phyloP scores from a whole-genome alignment of 2,113 vertebrate species.

The Halichoeres trimaculatus region DNA sequence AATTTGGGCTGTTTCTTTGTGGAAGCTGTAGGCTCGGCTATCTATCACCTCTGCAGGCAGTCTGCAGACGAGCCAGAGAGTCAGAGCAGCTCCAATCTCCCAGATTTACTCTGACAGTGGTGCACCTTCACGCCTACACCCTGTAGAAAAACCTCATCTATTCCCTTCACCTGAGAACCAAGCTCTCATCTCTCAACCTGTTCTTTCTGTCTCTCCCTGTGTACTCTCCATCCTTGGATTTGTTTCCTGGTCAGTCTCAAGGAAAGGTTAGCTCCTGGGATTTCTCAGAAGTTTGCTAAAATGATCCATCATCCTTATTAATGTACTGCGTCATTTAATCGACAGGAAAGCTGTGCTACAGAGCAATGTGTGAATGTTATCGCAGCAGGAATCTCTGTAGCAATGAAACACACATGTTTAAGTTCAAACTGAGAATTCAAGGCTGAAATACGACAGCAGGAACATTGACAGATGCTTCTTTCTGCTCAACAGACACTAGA shows the following conservation, averaged over 20 bases:
- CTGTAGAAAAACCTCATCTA: conserved; percentile 39
- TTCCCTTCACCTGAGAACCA: conserved; percentile 21
- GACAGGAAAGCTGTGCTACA: background rate
- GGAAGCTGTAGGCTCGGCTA: conserved; percentile 1
- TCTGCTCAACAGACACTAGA: conserved; percentile 13
- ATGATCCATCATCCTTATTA: conserved; percentile 26
- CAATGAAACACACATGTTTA: conserved; percentile 20
- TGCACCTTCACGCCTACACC: conserved; percentile 6
- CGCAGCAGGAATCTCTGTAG: conserved; percentile 8
- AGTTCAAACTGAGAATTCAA: conserved; percentile 22
- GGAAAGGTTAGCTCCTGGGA: conserved; percentile 7
- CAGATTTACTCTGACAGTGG: conserved; percentile 48
- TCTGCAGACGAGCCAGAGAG: background rate
- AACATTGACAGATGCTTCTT: conserved; percentile 40
- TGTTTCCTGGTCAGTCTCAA: background rate
- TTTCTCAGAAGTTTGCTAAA: conserved; percentile 13
- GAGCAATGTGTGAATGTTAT: background rate
- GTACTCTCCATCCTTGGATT: conserved; percentile 19
- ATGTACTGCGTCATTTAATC: conserved; percentile 26
- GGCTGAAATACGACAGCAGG: background rate
- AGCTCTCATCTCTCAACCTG: conserved; percentile 9
- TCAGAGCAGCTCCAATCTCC: conserved; percentile 10
- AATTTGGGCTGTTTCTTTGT: conserved; percentile 13
- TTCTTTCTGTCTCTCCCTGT: conserved; percentile 5
- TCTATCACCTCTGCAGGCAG: conserved; percentile 47